phyloP scores from a whole-genome alignment of 2,797 vertebrate species.

The Lepus oiostolus region DNA sequence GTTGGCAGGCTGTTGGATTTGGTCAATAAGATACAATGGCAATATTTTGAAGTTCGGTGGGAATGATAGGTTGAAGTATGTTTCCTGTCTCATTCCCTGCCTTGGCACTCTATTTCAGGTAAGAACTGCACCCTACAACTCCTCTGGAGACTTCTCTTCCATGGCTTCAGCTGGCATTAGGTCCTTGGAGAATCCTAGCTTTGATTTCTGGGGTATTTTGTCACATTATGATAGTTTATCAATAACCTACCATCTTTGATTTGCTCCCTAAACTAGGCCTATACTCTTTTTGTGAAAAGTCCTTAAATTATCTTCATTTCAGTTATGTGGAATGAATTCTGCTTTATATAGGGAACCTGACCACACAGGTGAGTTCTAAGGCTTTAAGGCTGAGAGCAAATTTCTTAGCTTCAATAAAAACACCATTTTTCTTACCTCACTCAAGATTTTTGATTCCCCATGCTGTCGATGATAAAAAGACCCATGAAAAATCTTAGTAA shows the following conservation, averaged over 20 bases:
- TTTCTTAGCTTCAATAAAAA: not conserved
- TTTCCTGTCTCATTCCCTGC: not conserved
- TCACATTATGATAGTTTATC: not conserved
- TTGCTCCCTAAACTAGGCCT: not conserved
- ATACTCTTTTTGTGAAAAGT: not conserved
- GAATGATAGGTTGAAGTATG: not conserved
- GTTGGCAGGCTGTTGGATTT: not conserved
- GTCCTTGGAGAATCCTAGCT: not conserved
- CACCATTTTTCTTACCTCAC: not conserved
- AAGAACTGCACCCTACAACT: not conserved
- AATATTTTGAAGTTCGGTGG: not conserved
- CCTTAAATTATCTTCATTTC: not conserved
- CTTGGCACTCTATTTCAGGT: not conserved
- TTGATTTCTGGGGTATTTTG: not conserved
- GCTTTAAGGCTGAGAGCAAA: not conserved
- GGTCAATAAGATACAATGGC: not conserved
- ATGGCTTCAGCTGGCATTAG: not conserved
- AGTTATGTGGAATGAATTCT: slow-evolving; percentile 20
- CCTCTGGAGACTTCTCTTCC: not conserved
- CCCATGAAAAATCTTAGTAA: not conserved
- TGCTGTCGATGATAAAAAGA: not conserved
- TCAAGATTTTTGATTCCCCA: not conserved
- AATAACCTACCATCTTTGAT: not conserved
- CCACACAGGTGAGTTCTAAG: not conserved
- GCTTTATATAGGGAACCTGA: not conserved